A percentile compares a stretch with the other conserved stretches of the same genome.
phyloP scores from a whole-genome alignment of 2,797 vertebrate species.

The Perdix hodgsoniae region DNA sequence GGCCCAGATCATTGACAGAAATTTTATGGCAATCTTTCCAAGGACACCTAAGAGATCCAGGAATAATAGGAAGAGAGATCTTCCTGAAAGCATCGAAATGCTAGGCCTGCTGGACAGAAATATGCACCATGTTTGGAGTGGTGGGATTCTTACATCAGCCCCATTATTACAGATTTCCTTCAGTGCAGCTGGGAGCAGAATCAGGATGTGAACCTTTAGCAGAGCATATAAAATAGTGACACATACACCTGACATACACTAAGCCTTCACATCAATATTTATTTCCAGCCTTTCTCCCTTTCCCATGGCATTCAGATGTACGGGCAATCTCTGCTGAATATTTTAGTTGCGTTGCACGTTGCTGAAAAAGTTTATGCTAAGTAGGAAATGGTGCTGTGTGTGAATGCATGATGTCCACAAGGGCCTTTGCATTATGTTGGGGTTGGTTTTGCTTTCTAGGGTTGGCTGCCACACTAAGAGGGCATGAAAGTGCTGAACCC shows the following conservation, averaged over 20 bases:
- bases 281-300: slow-evolving; percentile 15
- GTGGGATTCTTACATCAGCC: accelerated
- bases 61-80: neutral
- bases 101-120: neutral
- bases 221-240: neutral
- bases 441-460: accelerated
- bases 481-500: accelerated
- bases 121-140: neutral
- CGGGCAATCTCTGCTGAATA: neutral
- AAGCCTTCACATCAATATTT: neutral
- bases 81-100: neutral
- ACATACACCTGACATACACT: neutral
- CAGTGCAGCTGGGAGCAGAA: neutral
- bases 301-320: neutral
- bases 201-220: neutral
- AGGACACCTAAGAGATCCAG: neutral
- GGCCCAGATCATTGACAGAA: neutral
- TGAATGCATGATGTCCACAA: accelerated
- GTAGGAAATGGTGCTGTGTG: neutral
- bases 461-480: neutral
- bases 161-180: neutral
- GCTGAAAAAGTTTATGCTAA: slow-evolving; percentile 12
- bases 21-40: neutral
- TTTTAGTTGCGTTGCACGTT: neutral
- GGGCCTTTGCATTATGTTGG: neutral